phyloP scores from a whole-genome alignment of 2,113 vertebrate species.

The Rhodinocichla rosea region DNA sequence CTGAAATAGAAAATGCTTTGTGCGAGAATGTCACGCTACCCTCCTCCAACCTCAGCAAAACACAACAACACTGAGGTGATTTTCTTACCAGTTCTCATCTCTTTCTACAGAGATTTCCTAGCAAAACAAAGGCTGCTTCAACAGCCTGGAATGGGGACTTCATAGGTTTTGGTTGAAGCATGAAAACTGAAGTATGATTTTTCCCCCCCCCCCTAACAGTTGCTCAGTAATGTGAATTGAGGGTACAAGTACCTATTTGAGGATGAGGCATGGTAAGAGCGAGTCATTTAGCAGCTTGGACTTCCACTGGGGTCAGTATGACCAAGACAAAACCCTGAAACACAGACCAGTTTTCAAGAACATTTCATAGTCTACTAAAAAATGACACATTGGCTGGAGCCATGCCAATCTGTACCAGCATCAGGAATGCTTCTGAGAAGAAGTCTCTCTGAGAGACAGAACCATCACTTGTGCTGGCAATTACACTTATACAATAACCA shows the following conservation, averaged over 20 bases:
- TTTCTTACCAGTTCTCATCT: slow-evolving; percentile 14
- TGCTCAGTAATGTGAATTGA: background rate
- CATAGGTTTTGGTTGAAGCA: background rate
- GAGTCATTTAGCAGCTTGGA: background rate
- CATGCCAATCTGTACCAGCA: background rate
- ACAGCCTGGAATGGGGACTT: background rate
- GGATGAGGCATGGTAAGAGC: background rate
- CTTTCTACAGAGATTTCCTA: slow-evolving; percentile 9
- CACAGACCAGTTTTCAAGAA: background rate
- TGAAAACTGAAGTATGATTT: background rate
- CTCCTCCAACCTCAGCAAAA: slow-evolving; percentile 13
- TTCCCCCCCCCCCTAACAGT: background rate
- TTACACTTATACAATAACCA: rapidly evolving
- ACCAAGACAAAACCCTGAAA: background rate
- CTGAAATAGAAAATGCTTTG: slow-evolving; percentile 14
- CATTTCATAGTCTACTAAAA: background rate
- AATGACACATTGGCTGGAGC: background rate
- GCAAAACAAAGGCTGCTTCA: background rate
- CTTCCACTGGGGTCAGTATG: background rate
- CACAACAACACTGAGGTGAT: background rate
- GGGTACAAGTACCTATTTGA: background rate
- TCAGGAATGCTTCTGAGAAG: background rate
- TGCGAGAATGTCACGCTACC: background rate
- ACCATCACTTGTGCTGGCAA: background rate
- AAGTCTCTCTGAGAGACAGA: background rate